Evolutionary conservation across 2,888 invertebrate species (phyloP).

Genomic region (Scaptomyza caliginosa): DNA sequence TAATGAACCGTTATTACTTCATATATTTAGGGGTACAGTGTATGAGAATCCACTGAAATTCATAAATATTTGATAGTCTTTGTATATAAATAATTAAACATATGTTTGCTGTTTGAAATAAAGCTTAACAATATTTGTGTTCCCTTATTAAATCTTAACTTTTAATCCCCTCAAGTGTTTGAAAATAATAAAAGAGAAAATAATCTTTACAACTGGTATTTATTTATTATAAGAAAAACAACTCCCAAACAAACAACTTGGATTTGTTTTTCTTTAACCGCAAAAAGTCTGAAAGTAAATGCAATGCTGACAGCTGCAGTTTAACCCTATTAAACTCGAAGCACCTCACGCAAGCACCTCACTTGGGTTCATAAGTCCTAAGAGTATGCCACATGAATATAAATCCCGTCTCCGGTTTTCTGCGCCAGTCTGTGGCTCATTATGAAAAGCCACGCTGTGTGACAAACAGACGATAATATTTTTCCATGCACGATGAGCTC

Average conservation of each 20-base stretch:
- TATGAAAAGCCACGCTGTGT: slow-evolving; percentile 34
- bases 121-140: background rate
- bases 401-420: slow-evolving; percentile 46
- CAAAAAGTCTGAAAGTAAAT: background rate
- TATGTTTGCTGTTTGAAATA: background rate
- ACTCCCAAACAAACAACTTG: background rate
- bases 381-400: slow-evolving; percentile 47
- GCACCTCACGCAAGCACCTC: background rate
- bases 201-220: too few species aligned
- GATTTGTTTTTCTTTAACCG: background rate
- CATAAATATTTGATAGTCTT: background rate
- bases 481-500: slow-evolving; percentile 62
- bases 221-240: too few species aligned
- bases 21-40: too few species aligned
- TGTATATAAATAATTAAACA: background rate
- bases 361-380: slow-evolving; percentile 2
- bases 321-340: slow-evolving; percentile 13
- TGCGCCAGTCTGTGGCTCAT: slow-evolving; percentile 32
- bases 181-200: too few species aligned
- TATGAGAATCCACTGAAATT: background rate
- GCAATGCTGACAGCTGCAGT: slow-evolving; percentile 12
- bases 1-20: background rate
- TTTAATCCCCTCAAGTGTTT: too few species aligned
- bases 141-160: too few species aligned
- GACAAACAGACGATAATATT: slow-evolving; percentile 51